Conservation (phyloP, 2,797 vertebrate genomes). For the Pseudomugil gertrudae region DNA sequence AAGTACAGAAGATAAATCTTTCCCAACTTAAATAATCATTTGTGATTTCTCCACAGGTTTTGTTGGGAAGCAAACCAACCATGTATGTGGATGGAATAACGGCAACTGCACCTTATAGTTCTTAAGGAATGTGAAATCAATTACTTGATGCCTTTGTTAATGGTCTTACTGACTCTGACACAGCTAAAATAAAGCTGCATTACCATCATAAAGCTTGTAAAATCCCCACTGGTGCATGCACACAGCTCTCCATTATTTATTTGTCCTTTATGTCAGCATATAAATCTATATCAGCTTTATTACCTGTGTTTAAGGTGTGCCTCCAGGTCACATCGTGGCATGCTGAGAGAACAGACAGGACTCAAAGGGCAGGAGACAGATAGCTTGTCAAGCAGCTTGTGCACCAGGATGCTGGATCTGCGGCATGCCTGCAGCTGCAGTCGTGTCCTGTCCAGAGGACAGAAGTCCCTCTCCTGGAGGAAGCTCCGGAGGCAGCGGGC, state of each 20-base stretch:
- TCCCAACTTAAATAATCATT: slow-evolving; percentile 22
- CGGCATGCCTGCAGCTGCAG: slow-evolving; percentile 94
- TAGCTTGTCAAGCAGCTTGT: slow-evolving; percentile 97
- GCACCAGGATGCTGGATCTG: slow-evolving; percentile 97
- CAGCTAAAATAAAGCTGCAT: slow-evolving; percentile 8
- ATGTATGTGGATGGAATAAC: not conserved
- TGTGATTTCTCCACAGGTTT: slow-evolving; percentile 4
- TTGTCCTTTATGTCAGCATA: not conserved
- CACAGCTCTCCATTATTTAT: slow-evolving; percentile 10
- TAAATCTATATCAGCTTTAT: slow-evolving; percentile 18
- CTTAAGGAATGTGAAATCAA: not conserved
- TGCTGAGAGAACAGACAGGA: slow-evolving; percentile 88
- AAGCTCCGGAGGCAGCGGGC: slow-evolving; percentile 97
- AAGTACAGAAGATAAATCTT: slow-evolving; percentile 18
- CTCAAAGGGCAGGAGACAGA: slow-evolving; percentile 89
- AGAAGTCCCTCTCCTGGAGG: slow-evolving; percentile 96
- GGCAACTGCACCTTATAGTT: not conserved
- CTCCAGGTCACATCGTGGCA: slow-evolving; percentile 96
- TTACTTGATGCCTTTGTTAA: not conserved
- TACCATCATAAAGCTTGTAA: slow-evolving; percentile 9
- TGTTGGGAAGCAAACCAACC: not conserved
- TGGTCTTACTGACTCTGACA: slow-evolving; percentile 8
- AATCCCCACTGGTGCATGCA: not conserved
- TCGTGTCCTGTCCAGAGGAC: slow-evolving; percentile 92
- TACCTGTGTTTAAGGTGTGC: slow-evolving; percentile 98